Evolutionary conservation across 2,797 vertebrate genomes (phyloP).

Genomic region (Eremophila alpestris): DNA sequence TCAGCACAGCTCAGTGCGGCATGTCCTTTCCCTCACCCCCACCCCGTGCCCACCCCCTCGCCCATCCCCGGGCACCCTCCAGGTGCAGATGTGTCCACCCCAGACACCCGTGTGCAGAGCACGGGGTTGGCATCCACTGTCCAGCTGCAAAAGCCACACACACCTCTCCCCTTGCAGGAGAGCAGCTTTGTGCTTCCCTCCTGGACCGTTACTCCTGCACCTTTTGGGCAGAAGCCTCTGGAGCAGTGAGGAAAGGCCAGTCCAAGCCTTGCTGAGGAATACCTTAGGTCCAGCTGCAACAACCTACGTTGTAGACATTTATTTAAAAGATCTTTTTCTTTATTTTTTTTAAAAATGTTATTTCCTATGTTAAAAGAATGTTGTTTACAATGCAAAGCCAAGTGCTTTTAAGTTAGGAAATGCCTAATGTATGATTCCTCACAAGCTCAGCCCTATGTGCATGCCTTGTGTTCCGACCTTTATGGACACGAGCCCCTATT

Average conservation of each 20-base stretch:
- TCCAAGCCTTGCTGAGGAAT: background rate
- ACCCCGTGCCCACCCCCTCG: background rate
- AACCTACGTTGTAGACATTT: background rate
- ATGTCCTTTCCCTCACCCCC: conserved; percentile 38
- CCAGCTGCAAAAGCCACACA: background rate
- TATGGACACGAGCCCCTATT: background rate
- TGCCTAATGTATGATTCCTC: conserved; percentile 54
- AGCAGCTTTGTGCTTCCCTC: background rate
- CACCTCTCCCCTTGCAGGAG: background rate
- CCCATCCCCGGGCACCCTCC: background rate
- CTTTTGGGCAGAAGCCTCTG: background rate
- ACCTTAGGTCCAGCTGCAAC: background rate
- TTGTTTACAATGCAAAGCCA: conserved; percentile 59
- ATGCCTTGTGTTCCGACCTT: background rate
- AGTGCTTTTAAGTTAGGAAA: conserved; percentile 66
- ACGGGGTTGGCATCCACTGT: fast-evolving
- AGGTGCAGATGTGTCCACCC: background rate
- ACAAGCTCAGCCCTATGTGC: background rate
- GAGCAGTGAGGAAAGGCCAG: background rate
- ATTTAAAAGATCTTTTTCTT: background rate
- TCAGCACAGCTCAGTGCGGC: background rate
- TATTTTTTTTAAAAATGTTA: background rate
- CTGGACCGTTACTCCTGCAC: fast-evolving
- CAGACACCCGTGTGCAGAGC: background rate
- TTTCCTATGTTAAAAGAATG: conserved; percentile 56